Evolutionary conservation across 2,113 vertebrate genomes (phyloP).

Genomic region (Misgurnus anguillicaudatus): DNA sequence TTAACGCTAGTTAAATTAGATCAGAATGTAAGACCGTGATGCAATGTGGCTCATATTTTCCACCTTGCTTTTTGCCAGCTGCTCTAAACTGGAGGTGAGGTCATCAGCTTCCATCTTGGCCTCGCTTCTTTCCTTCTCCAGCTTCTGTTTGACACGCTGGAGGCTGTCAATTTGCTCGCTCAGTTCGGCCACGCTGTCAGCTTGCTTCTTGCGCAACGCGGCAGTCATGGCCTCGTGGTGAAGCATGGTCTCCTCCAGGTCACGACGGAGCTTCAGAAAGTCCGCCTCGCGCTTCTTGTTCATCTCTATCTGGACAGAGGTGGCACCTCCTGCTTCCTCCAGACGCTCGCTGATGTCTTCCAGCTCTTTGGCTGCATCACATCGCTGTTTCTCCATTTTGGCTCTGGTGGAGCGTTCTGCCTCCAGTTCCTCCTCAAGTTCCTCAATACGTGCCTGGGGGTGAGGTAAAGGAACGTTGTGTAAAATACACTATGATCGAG

Average conservation of each 20-base stretch:
- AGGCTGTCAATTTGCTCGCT: slow-evolving; percentile 89
- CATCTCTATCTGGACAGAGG: slow-evolving; percentile 82
- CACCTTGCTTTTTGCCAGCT: slow-evolving; percentile 87
- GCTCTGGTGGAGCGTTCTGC: slow-evolving; percentile 82
- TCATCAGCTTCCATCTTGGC: slow-evolving; percentile 90
- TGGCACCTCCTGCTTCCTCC: slow-evolving; percentile 86
- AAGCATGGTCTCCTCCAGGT: slow-evolving; percentile 87
- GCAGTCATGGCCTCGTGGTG: slow-evolving; percentile 83
- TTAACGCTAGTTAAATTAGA: slow-evolving; percentile 27
- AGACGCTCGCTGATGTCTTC: slow-evolving; percentile 89
- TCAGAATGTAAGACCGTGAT: slow-evolving; percentile 5
- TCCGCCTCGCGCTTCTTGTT: slow-evolving; percentile 87
- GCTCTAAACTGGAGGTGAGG: slow-evolving; percentile 83
- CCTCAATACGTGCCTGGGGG: slow-evolving; percentile 83
- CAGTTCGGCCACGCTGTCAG: slow-evolving; percentile 80
- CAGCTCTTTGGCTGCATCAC: slow-evolving; percentile 85
- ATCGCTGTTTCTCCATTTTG: slow-evolving; percentile 88
- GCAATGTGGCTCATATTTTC: slow-evolving; percentile 11
- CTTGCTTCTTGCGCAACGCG: slow-evolving; percentile 84
- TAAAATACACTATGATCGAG: not conserved
- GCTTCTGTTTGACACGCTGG: slow-evolving; percentile 89
- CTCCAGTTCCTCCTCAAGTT: slow-evolving; percentile 93
- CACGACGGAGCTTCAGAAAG: slow-evolving; percentile 82
- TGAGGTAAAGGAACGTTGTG: not conserved
- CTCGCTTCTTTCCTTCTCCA: slow-evolving; percentile 90